A percentile compares a stretch with the other conserved stretches of the same genome.
Conservation (phyloP, 2,113 vertebrate species). For the Tretioscincus oriximinensis region DNA sequence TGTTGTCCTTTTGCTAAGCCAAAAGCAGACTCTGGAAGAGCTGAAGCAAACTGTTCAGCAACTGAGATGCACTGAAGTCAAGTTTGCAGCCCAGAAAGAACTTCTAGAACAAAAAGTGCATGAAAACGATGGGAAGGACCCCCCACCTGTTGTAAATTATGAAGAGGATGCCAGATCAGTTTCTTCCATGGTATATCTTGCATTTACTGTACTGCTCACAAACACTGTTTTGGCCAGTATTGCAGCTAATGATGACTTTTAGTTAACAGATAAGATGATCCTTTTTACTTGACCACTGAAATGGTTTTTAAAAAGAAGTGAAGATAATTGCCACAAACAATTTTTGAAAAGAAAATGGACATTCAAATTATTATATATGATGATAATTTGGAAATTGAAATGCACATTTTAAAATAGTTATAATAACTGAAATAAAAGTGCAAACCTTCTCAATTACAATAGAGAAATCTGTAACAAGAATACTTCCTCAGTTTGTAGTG, state of each 20-base stretch:
- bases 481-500: neutral
- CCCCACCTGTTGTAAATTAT: slow-evolving; percentile 88
- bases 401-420: neutral
- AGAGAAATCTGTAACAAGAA: neutral
- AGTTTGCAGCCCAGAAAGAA: slow-evolving; percentile 88
- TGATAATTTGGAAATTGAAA: neutral
- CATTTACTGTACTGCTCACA: neutral
- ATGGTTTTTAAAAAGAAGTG: neutral
- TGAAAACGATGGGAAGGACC: slow-evolving; percentile 88
- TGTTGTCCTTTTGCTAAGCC: slow-evolving; percentile 85
- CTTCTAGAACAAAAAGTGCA: slow-evolving; percentile 89
- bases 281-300: neutral
- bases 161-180: slow-evolving; percentile 95
- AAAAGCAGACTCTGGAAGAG: slow-evolving; percentile 90
- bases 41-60: slow-evolving; percentile 91
- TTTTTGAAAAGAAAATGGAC: neutral
- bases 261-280: neutral
- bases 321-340: neutral
- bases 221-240: neutral
- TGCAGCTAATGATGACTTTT: neutral
- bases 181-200: slow-evolving; percentile 84
- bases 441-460: neutral
- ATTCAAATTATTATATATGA: neutral
- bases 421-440: neutral
- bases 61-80: slow-evolving; percentile 85